Base-by-base conservation (phyloP, 1,140 invertebrate species). In the Whitmania pigra region DNA sequence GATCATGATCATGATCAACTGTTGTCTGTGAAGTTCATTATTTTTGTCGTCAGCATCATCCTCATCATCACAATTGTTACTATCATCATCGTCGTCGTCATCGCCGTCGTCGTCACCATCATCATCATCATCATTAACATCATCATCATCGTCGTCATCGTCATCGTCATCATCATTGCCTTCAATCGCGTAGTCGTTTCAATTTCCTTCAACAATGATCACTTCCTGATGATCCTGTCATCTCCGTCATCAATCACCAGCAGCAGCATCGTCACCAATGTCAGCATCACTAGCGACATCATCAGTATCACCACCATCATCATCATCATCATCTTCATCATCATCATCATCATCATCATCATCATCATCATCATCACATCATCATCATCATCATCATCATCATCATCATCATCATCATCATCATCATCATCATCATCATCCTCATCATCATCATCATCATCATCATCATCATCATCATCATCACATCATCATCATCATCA, bases 391-490 rank as follows among this genome's bases (percentile, higher is more conserved):
- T 63, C 57, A 63, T 63, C 57, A 1, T 63, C 57, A 63, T 63
- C 57, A 31, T 4, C 57, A 31, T 63, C 57, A 17, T 63, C 57
- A 17, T 63, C 57, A 18, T 63, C 57, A 31, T 63, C 57, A n/a
- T 63, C 57, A n/a, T 63, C 57, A 13, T 63, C 57, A 3, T 63
- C 57, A 63, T 63, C 57, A 25, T 63, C 57, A n/a, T n/a, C n/a
- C n/a, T 57, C 57, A 7, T 63, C 57, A 25, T 63, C 11, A 25
- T 6, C 57, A 25, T 63, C 57, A 1, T 63, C 57, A 63, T 20
- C 57, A n/a, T 63, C 57, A n/a, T 25, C 57, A 63, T 4, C 57
- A 63, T 22, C 4, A 17, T 63, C 22, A 17, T 63, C 22, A 17
- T 63, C n/a, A n/a, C 22, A 63, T 63, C 57, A 20, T 63, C 57